Conservation (phyloP, 1,140 invertebrate species). For the Oreohelix idahoensis region DNA sequence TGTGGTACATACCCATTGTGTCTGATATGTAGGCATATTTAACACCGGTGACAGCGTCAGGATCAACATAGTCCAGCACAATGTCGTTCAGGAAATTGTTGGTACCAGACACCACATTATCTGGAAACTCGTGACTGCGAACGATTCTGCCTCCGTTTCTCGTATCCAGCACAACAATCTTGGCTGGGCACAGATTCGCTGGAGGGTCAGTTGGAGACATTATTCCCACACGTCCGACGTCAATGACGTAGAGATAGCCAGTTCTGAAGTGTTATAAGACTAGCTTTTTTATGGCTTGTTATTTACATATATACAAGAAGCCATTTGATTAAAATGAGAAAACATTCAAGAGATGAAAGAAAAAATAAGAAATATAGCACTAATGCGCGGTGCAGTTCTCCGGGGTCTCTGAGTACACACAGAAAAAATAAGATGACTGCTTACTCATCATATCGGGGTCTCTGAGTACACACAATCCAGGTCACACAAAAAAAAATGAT, state of each 20-base stretch:
- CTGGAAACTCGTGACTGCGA: conserved; percentile 17
- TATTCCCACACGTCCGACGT: neutral
- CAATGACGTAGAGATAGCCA: conserved; percentile 11
- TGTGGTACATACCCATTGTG: neutral
- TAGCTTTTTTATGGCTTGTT: no score
- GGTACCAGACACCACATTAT: neutral
- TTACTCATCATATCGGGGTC: no score
- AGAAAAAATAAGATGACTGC: no score
- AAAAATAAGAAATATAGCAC: no score
- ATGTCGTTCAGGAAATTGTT: conserved; percentile 9
- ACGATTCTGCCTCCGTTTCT: neutral
- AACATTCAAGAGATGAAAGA: no score
- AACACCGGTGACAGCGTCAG: neutral
- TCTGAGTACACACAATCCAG: no score
- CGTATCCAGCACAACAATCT: neutral
- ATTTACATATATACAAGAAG: no score
- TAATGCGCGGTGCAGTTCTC: no score
- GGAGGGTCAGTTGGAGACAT: conserved; percentile 12
- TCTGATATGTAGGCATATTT: conserved; percentile 20
- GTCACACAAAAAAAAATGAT: no score
- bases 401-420: no score
- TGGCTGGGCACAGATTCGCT: conserved; percentile 11
- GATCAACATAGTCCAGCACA: conserved; percentile 25
- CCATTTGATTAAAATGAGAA: no score
- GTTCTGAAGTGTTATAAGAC: neutral